Percentiles rank a stretch among this genome's conserved stretches.
These are phyloP conservation scores for Chionomys nivalis DNA, from an alignment of 2,113 vertebrate genomes.

Conservation along the genomic window DNA sequence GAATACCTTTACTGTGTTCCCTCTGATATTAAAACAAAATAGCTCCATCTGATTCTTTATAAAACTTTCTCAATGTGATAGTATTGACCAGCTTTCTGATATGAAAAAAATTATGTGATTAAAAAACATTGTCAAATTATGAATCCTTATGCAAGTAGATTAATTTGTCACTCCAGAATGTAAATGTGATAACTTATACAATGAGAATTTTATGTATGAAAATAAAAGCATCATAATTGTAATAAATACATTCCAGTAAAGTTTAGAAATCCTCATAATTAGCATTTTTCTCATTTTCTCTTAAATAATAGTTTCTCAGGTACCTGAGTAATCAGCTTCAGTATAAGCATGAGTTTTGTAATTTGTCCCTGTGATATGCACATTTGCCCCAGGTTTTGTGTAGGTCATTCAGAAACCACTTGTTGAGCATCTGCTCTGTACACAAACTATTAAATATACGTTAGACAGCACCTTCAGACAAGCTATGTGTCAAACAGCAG, in stretches of 20 bases:
- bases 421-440: neutral
- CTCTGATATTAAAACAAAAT: neutral
- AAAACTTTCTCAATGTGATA: neutral
- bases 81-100: neutral
- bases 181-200: neutral
- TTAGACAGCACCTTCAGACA: neutral
- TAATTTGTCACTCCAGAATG: slow-evolving; percentile 46
- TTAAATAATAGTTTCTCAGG: slow-evolving; percentile 31
- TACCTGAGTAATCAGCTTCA: neutral
- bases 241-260: slow-evolving; percentile 12
- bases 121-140: neutral
- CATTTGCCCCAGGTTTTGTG: neutral
- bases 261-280: slow-evolving; percentile 9
- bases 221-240: neutral
- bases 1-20: neutral
- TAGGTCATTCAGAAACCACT: neutral
- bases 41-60: neutral
- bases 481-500: slow-evolving; percentile 22
- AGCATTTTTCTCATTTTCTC: neutral
- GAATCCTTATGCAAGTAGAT: slow-evolving; percentile 13
- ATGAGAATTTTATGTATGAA: neutral
- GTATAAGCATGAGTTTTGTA: neutral
- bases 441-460: neutral
- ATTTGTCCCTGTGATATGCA: neutral
- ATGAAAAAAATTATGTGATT: neutral